phyloP scores from a whole-genome alignment of 2,113 vertebrate genomes.

The Illadopsis cleaveri region DNA sequence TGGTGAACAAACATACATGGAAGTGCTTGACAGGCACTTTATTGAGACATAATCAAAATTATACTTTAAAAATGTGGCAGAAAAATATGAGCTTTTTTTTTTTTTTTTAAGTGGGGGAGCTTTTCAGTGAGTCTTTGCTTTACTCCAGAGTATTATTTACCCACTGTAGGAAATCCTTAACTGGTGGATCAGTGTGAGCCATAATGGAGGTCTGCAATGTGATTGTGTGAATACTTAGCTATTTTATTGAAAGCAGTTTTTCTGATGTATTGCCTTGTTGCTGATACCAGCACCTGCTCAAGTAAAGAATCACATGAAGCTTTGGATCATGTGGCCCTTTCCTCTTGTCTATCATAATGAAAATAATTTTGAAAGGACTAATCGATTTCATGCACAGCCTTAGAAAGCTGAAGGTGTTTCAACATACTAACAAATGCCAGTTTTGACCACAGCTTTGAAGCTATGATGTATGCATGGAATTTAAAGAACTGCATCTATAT shows the following conservation, averaged over 20 bases:
- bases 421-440: not conserved
- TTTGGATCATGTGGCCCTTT: not conserved
- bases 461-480: slow-evolving; percentile 2
- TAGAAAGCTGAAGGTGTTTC: slow-evolving; percentile 41
- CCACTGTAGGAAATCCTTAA: slow-evolving; percentile 32
- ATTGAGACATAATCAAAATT: not conserved
- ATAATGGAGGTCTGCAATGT: not conserved
- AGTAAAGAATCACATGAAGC: not conserved
- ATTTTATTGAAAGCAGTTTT: not conserved
- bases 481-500: slow-evolving; percentile 8
- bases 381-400: slow-evolving; percentile 20
- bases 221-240: not conserved
- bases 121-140: slow-evolving; percentile 9
- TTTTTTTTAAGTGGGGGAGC: not conserved
- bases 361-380: not conserved
- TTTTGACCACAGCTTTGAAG: not conserved
- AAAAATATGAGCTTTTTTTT: not conserved
- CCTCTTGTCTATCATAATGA: not conserved
- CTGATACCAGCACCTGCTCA: not conserved
- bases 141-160: slow-evolving; percentile 18
- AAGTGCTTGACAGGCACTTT: not conserved
- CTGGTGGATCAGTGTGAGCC: not conserved
- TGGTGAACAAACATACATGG: not conserved
- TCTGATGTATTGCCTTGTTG: not conserved
- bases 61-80: not conserved